These are phyloP conservation scores for Amphipyra tragopoginis DNA, from an alignment of 2,888 invertebrate genomes.

Conservation along the genomic window DNA sequence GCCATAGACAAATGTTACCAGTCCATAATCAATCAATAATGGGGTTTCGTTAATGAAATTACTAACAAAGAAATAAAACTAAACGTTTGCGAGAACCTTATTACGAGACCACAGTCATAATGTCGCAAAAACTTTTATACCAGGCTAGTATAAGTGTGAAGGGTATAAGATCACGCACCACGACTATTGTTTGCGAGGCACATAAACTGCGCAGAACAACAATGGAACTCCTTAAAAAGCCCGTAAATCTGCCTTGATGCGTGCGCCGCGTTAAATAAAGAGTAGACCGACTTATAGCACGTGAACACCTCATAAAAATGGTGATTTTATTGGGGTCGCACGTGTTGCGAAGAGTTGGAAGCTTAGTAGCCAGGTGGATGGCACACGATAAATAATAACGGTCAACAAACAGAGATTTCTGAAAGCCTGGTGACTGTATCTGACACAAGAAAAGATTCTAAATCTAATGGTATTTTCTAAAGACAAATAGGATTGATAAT, in stretches of 20 bases:
- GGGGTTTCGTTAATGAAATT: conserved; percentile 22
- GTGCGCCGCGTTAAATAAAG: conserved; percentile 70
- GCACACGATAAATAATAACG: conserved; percentile 30
- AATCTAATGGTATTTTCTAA: conserved; percentile 8
- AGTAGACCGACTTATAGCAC: conserved; percentile 70
- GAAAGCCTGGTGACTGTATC: background rate
- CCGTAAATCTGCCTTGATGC: conserved; percentile 71
- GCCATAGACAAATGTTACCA: background rate
- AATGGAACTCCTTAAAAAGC: conserved; percentile 62
- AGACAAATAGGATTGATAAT: background rate
- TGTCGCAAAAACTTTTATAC: conserved; percentile 29
- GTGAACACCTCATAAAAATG: conserved; percentile 77
- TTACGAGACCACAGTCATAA: conserved; percentile 21
- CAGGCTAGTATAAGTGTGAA: conserved; percentile 41
- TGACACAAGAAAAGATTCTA: conserved; percentile 5
- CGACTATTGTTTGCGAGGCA: conserved; percentile 54
- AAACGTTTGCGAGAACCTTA: conserved; percentile 1
- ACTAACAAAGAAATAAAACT: conserved; percentile 11
- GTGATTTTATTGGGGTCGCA: conserved; percentile 76
- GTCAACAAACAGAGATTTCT: conserved; percentile 5
- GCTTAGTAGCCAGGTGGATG: conserved; percentile 39
- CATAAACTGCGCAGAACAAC: conserved; percentile 57
- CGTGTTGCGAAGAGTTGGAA: conserved; percentile 60
- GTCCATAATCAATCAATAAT: conserved; percentile 4
- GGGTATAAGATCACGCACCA: conserved; percentile 55